These are phyloP conservation scores for Lacerta agilis DNA, from an alignment of 2,797 vertebrate genomes.

Conservation along the genomic window DNA sequence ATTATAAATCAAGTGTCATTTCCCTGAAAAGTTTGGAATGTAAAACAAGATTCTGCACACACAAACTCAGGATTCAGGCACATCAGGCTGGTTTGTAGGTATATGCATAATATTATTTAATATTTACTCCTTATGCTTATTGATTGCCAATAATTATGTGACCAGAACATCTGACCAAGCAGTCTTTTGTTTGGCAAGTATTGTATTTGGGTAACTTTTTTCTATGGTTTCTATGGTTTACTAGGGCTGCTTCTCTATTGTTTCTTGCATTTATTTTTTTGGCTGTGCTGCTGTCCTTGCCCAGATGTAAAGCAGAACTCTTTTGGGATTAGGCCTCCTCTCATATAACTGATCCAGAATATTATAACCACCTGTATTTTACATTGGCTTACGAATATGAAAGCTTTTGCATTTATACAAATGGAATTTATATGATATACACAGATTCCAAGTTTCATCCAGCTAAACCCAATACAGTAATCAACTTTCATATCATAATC, in stretches of 20 bases:
- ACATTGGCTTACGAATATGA: neutral
- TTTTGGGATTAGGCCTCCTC: neutral
- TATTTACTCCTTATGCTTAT: neutral
- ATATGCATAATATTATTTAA: neutral
- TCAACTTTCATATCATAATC: neutral
- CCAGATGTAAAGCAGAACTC: neutral
- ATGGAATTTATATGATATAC: slow-evolving; percentile 2
- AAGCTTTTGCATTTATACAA: neutral
- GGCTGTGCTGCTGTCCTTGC: neutral
- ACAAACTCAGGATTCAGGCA: neutral
- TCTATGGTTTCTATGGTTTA: neutral
- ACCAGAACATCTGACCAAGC: neutral
- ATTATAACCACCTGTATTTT: neutral
- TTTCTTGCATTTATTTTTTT: neutral
- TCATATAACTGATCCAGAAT: neutral
- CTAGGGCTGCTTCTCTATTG: neutral
- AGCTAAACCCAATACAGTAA: slow-evolving; percentile 16
- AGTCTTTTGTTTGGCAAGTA: neutral
- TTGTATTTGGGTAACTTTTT: neutral
- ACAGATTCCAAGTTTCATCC: neutral
- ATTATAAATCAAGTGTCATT: neutral
- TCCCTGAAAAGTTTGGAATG: neutral
- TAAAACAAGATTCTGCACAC: neutral
- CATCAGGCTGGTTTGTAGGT: neutral
- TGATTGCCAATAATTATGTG: neutral